These are phyloP conservation scores for Clarias pachynema DNA, from an alignment of 2,797 vertebrate species.

Conservation along the genomic window DNA sequence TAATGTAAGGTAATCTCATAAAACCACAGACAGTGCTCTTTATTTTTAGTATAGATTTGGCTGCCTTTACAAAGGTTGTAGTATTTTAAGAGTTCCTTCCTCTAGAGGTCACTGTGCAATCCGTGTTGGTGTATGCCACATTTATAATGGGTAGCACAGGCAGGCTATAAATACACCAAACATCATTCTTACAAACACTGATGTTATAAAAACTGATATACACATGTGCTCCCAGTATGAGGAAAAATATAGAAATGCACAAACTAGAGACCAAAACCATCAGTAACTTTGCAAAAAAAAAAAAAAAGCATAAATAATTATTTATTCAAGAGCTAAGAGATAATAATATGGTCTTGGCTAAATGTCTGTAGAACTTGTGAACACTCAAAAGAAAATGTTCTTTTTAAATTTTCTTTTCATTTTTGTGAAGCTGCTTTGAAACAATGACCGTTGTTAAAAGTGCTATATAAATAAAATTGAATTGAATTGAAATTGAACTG, in stretches of 20 bases:
- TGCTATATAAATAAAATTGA: too few relatives aligned
- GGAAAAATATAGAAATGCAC: background rate
- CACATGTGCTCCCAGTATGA: background rate
- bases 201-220: background rate
- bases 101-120: constrained; percentile 82
- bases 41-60: background rate
- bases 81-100: constrained; percentile 61
- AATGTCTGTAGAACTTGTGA: constrained; percentile 2
- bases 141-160: constrained; percentile 7
- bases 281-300: background rate
- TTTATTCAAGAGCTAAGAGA: background rate
- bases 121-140: constrained; percentile 60
- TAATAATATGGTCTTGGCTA: background rate
- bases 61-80: background rate
- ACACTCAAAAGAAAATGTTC: too few relatives aligned
- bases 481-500: too few relatives aligned
- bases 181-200: background rate
- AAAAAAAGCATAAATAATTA: background rate
- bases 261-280: background rate
- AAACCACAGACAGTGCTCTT: background rate
- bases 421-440: too few relatives aligned
- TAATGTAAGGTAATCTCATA: background rate
- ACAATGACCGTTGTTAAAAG: too few relatives aligned
- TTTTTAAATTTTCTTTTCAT: too few relatives aligned
- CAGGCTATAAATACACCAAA: background rate